These are phyloP conservation scores for Aporrectodea caliginosa DNA, from an alignment of 1,140 invertebrate species.

Conservation along the genomic window DNA sequence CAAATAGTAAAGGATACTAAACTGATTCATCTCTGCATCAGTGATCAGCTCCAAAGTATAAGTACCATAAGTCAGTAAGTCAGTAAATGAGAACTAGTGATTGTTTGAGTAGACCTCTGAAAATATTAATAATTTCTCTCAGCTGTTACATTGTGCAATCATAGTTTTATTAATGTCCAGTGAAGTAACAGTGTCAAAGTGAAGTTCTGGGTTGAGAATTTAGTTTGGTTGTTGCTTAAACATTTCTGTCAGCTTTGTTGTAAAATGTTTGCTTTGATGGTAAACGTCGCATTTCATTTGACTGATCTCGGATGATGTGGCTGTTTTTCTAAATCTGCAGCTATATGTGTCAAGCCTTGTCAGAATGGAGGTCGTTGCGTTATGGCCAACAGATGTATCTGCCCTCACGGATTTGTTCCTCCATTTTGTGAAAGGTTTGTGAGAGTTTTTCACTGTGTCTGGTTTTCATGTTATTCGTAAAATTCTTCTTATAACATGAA, in stretches of 20 bases:
- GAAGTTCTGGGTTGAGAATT: not conserved
- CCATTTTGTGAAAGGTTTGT: slow-evolving; percentile 29
- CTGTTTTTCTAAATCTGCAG: slow-evolving; percentile 20
- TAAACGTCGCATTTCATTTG: slow-evolving; percentile 13
- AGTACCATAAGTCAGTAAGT: slow-evolving; percentile 23
- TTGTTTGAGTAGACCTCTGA: no score
- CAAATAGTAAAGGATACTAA: no score
- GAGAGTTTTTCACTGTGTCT: not conserved
- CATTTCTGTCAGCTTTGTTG: not conserved
- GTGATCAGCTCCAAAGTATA: no score
- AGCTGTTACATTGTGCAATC: not conserved
- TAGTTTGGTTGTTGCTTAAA: not conserved
- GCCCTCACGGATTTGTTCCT: slow-evolving; percentile 34
- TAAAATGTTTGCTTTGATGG: not conserved
- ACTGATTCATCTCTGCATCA: no score
- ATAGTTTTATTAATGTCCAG: not conserved
- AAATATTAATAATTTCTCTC: not conserved
- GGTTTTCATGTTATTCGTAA: no score
- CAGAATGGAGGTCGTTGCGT: slow-evolving; percentile 39
- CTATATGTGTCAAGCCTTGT: slow-evolving; percentile 39
- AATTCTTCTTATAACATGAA: no score
- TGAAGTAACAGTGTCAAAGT: not conserved
- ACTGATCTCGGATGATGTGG: not conserved
- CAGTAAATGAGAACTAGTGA: not conserved
- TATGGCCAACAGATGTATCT: slow-evolving; percentile 40